phyloP scores from a whole-genome alignment of 2,888 invertebrate species.

The Andrena trimmerana region DNA sequence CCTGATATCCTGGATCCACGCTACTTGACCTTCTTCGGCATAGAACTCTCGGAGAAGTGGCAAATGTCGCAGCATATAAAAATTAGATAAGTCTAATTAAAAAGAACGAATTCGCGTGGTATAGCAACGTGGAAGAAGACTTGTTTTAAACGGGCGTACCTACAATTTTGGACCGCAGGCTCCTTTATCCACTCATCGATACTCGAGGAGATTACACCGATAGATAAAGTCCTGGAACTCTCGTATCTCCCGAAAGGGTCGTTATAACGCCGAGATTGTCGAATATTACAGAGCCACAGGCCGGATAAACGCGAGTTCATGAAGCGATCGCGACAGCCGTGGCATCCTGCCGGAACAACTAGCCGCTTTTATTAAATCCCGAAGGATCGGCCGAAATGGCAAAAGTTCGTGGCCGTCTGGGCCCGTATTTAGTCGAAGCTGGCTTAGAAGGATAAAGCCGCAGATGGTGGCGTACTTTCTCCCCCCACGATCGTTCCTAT shows the following conservation, averaged over 20 bases:
- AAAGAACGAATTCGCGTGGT: too few species aligned
- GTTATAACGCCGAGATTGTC: slow-evolving; percentile 12
- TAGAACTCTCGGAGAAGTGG: too few species aligned
- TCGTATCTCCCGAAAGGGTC: background rate
- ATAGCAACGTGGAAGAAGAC: too few species aligned
- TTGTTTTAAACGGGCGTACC: background rate
- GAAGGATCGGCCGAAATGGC: slow-evolving; percentile 76
- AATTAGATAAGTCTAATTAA: too few species aligned
- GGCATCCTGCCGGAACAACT: slow-evolving; percentile 53
- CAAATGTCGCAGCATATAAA: too few species aligned
- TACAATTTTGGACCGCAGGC: background rate
- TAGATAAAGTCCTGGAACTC: background rate
- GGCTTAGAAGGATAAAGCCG: slow-evolving; percentile 66
- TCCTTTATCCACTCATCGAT: background rate
- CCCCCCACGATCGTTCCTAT: slow-evolving; percentile 46
- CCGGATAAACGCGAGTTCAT: slow-evolving; percentile 20
- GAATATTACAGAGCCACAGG: slow-evolving; percentile 38
- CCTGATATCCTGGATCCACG: background rate
- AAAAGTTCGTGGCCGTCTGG: slow-evolving; percentile 75
- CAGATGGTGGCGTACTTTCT: slow-evolving; percentile 66
- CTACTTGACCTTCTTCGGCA: too few species aligned
- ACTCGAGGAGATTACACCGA: background rate
- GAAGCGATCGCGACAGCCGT: slow-evolving; percentile 43
- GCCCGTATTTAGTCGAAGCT: slow-evolving; percentile 68
- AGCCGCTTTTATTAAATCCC: slow-evolving; percentile 80